Percentiles rank a stretch among this genome's conserved stretches.
Evolutionary conservation across 2,888 invertebrate species (phyloP).

Genomic region (Portevinia maculata): DNA sequence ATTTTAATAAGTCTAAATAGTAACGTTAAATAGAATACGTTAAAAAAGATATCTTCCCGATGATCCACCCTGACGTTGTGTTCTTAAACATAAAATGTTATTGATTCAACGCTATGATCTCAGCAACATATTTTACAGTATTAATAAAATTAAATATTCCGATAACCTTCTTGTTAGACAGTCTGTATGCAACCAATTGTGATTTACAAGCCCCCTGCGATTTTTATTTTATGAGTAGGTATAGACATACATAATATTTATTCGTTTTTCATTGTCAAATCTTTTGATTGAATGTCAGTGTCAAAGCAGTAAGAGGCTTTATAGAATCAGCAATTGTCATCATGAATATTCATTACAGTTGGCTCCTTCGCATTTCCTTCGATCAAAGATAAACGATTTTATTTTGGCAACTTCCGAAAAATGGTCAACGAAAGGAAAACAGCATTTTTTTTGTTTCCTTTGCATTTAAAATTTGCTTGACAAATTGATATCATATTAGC

Average conservation of each 20-base stretch:
- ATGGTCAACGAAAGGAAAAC: constrained; percentile 38
- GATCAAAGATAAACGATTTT: constrained; percentile 63
- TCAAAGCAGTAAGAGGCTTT: constrained; percentile 37
- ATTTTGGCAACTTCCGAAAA: constrained; percentile 72
- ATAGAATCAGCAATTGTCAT: constrained; percentile 57
- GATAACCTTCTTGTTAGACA: constrained; percentile 13
- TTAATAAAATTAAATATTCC: too few relatives aligned
- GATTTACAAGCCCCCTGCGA: constrained; percentile 35
- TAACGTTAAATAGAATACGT: too few relatives aligned
- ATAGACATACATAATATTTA: neutral
- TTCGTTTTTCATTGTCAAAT: constrained; percentile 27
- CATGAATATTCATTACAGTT: constrained; percentile 66
- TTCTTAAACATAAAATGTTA: too few relatives aligned
- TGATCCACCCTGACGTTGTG: too few relatives aligned
- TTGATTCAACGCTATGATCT: too few relatives aligned
- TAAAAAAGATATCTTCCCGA: too few relatives aligned
- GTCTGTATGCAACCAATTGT: constrained; percentile 36
- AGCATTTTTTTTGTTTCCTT: neutral
- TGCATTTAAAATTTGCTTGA: constrained; percentile 33
- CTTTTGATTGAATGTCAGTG: constrained; percentile 63
- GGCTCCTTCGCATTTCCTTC: constrained; percentile 55
- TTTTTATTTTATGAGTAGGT: neutral
- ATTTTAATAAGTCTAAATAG: too few relatives aligned
- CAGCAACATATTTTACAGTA: too few relatives aligned
- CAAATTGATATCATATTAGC: constrained; percentile 46